Percentiles rank a stretch among this genome's conserved stretches.
phyloP scores from a whole-genome alignment of 2,888 invertebrate species.

The Aphodius sticticus region DNA sequence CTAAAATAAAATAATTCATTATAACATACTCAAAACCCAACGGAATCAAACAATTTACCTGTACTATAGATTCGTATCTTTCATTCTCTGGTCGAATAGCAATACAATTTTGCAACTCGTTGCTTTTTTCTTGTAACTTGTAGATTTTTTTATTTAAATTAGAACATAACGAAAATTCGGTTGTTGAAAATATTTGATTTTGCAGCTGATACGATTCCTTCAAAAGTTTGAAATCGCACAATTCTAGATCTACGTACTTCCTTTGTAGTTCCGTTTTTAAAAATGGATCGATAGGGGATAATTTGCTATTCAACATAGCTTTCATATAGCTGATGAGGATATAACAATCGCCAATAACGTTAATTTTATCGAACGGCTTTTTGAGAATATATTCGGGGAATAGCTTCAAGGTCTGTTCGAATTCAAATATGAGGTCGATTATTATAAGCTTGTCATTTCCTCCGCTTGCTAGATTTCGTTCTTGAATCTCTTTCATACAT shows the following conservation, averaged over 20 bases:
- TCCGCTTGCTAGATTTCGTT: neutral
- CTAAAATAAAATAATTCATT: conserved; percentile 35
- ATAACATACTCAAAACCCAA: neutral
- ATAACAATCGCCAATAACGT: conserved; percentile 50
- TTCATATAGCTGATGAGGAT: conserved; percentile 65
- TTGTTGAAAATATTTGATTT: conserved; percentile 56
- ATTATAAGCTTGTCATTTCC: conserved; percentile 7
- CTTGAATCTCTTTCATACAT: conserved; percentile 34
- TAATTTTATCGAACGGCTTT: conserved; percentile 35
- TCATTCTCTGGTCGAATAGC: conserved; percentile 65
- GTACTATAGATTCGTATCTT: conserved; percentile 63
- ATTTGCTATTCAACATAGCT: conserved; percentile 66
- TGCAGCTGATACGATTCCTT: conserved; percentile 67
- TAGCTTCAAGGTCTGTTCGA: neutral
- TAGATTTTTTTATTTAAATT: conserved; percentile 59
- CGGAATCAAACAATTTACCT: conserved; percentile 58
- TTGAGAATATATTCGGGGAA: conserved; percentile 12
- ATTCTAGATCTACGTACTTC: conserved; percentile 74
- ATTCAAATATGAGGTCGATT: neutral
- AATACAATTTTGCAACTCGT: conserved; percentile 63
- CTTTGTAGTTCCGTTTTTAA: conserved; percentile 79
- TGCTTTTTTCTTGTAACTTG: conserved; percentile 55
- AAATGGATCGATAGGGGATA: conserved; percentile 83
- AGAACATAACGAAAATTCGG: conserved; percentile 61
- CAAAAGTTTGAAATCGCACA: conserved; percentile 66